Percentiles rank a stretch among this genome's conserved stretches.
Evolutionary conservation across 2,888 invertebrate genomes (phyloP).

Genomic region (Lasioglossum vierecki): DNA sequence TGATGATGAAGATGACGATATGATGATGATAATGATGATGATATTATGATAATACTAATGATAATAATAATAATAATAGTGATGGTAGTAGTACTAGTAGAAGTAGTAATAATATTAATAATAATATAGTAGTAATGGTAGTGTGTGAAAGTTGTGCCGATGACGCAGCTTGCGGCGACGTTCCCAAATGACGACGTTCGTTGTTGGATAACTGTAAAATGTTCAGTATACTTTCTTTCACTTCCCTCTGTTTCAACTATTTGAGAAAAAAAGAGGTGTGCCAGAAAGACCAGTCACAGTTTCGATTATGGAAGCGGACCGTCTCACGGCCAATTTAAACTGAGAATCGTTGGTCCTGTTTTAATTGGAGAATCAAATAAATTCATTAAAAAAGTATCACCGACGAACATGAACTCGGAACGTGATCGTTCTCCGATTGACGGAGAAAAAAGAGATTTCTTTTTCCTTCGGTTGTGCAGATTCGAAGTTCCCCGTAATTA

Average conservation of each 20-base stretch:
- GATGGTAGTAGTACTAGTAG: conserved; percentile 20
- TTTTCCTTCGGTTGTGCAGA: not conserved
- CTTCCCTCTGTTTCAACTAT: conserved; percentile 54
- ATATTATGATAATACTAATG: not conserved
- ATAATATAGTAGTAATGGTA: conserved; percentile 51
- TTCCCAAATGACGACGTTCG: conserved; percentile 82
- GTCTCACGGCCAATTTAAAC: conserved; percentile 61
- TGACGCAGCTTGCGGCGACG: conserved; percentile 84
- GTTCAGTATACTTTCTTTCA: conserved; percentile 37
- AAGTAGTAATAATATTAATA: conserved; percentile 21
- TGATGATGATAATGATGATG: no score
- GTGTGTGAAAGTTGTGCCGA: conserved; percentile 82
- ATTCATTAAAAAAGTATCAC: conserved; percentile 26
- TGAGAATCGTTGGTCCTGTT: conserved; percentile 57
- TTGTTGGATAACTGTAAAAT: conserved; percentile 82
- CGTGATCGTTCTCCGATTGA: conserved; percentile 33
- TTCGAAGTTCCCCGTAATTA: not conserved
- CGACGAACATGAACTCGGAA: conserved; percentile 42
- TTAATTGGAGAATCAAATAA: conserved; percentile 43
- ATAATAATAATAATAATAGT: not conserved
- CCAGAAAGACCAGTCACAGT: conserved; percentile 76
- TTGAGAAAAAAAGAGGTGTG: conserved; percentile 65
- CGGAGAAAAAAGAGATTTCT: conserved; percentile 2
- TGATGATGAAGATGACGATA: no score
- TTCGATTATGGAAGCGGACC: conserved; percentile 43